Percentiles rank a stretch among this genome's conserved stretches.
Conservation (phyloP, 2,888 invertebrate species). For the Harpalus rufipes region DNA sequence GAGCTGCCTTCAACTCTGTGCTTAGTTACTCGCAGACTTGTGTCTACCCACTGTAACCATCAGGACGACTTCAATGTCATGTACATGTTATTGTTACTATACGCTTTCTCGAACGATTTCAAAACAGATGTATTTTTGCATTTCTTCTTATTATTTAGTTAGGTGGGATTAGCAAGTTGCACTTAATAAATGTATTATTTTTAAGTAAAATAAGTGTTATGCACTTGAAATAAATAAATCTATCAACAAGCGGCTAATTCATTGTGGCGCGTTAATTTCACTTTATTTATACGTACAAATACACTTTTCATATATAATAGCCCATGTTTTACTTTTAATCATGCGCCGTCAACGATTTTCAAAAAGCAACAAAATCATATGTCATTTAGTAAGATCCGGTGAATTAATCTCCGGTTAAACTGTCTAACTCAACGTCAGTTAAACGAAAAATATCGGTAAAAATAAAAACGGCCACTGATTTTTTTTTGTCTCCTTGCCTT, state of each 20-base stretch:
- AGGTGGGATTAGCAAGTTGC: constrained; percentile 59
- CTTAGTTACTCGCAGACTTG: constrained; percentile 54
- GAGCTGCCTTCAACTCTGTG: constrained; percentile 63
- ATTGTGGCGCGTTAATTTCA: constrained; percentile 39
- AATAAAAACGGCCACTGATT: too few species aligned
- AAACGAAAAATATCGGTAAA: too few species aligned
- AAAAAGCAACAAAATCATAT: too few species aligned
- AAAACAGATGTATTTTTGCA: constrained; percentile 64
- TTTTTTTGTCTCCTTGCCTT: too few species aligned
- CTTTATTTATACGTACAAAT: constrained; percentile 43
- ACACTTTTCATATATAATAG: background rate
- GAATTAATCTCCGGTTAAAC: too few species aligned
- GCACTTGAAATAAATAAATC: constrained; percentile 45
- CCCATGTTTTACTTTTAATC: too few species aligned
- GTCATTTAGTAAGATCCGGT: too few species aligned
- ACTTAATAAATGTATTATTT: constrained; percentile 65
- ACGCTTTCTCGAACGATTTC: constrained; percentile 60
- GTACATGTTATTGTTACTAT: constrained; percentile 61
- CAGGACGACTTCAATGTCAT: constrained; percentile 35
- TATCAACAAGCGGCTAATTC: constrained; percentile 26
- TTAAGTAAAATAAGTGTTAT: constrained; percentile 62
- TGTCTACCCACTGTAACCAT: constrained; percentile 33
- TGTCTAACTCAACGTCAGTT: too few species aligned
- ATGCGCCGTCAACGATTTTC: too few species aligned
- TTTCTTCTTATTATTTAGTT: constrained; percentile 62